Conservation (phyloP, 2,113 vertebrate species). For the Hippocampus barbouri region DNA sequence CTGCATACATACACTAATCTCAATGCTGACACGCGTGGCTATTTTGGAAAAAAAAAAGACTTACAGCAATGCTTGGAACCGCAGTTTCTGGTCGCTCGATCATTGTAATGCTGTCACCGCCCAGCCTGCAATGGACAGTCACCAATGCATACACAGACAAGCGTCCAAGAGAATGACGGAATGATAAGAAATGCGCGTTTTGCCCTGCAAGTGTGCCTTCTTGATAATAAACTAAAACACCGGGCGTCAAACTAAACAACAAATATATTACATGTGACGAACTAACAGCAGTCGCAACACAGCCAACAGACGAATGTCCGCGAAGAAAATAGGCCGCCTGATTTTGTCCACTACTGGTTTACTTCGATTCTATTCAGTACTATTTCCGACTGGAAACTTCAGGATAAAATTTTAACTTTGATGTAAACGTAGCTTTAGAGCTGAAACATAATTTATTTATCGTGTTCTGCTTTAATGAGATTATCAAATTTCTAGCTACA, state of each 20-base stretch:
- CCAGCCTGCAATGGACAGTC: slow-evolving; percentile 48
- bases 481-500: background rate
- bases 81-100: slow-evolving; percentile 75
- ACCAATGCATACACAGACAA: slow-evolving; percentile 47
- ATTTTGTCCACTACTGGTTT: background rate
- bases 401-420: background rate
- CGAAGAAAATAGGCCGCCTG: background rate
- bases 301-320: background rate
- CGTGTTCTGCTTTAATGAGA: background rate
- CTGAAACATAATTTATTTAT: background rate
- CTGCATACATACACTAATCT: background rate
- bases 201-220: fast-evolving
- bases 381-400: background rate
- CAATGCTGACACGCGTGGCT: background rate
- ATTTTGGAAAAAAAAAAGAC: slow-evolving; percentile 23
- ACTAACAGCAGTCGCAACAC: background rate
- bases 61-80: slow-evolving; percentile 75
- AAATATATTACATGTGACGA: background rate
- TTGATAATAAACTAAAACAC: background rate
- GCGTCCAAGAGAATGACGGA: slow-evolving; percentile 15
- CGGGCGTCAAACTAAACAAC: background rate
- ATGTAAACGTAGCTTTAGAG: background rate
- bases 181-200: background rate
- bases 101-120: slow-evolving; percentile 65
- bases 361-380: background rate